Evolutionary conservation across 1,140 invertebrate genomes (phyloP), one percentile per base, ranked within the genome.

Genomic region (Saccostrea cuccullata): DNA sequence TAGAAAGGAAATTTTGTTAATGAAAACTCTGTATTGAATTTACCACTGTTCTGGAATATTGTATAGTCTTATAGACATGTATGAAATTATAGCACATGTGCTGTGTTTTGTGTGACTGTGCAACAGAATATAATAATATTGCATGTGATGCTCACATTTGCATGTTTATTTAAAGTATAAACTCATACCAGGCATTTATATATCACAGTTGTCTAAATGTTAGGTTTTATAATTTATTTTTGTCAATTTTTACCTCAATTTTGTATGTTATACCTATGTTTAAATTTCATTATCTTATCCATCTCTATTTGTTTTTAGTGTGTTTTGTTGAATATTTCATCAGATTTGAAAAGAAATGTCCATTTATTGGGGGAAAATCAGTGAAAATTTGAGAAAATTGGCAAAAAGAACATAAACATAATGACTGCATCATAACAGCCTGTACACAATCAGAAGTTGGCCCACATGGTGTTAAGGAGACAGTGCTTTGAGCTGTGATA

Each of bases 41-140:
- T 77, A 26, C 15, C 23, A 77, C 23, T 77, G 70, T 77, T 30
- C 30, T 23, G 70, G 70, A 30, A 17, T 64, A 64, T 77, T 77
- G 30, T 77, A 77, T 77, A 30, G 70, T 30, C 26, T 12, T 77
- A 77, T 77, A 77, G 70, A 40, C 23, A 13, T 77, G 70, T 77
- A 77, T 77, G 13, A 36, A 77, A 77, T 77, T 30, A 36, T 77
- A 77, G 70, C 70, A 77, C 70, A 77, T 77, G 70, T 77, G 30
- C 30, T 30, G 23, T 77, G 26, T 77, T 30, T 36, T 77, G 70
- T 77, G 70, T 77, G 70, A 77, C 70, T 36, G 70, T 77, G 26
- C 70, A 77, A 77, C 30, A 30, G 26, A 26, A 77, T 77, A 9
- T 73, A 23, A 2, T 26, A 26, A 26, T 30, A 47, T 47, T 47